Evolutionary conservation across 2,888 invertebrate genomes (phyloP), one percentile per base, ranked within the genome.

Genomic region (Tholera decimalis): DNA sequence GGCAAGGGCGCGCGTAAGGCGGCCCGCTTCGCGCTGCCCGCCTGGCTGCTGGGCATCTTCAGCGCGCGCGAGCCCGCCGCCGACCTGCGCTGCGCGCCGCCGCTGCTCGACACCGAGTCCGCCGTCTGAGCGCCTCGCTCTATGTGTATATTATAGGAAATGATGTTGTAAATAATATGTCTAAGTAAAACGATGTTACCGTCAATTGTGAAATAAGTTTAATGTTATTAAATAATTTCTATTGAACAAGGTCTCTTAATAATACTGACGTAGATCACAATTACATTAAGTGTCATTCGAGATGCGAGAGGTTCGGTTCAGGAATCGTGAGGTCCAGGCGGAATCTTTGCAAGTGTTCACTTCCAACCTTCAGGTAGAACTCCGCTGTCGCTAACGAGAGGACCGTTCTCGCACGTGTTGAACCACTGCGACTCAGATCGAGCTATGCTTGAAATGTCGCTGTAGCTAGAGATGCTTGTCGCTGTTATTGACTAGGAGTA

Each of bases 11-110:
- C 86, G 72, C 94, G 96, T 79, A 97, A 97, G 88, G 96, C 97
- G 86, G 96, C 96, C 57, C 96, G 97, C 65, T 96, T 97, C 83
- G 97, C 97, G 28, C 96, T 98, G 71, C 96, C 97, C 80, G 96
- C 96, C 76, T 98, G 98, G 97, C 92, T 98, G 84, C 96, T 97
- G 47, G 97, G 97, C 82, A 92, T 98, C 70, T 97, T 98, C 87
- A 50, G 71, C 56, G 50, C 33, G 50, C 69, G 97, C 97, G 68
- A 97, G 97, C 62, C 93, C 97, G 71, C 96, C 97, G 77, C 96
- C 96, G 96, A 95, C 53, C 85, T 95, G 74, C 93, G 94, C 55
- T 92, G 92, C 82, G 92, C 93, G 54, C 92, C 95, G 73, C 94
- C 94, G 64, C 88, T 94, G 54, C 89, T 94, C n/a, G 95, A 95